A percentile compares a stretch with the other conserved stretches of the same genome.
Evolutionary conservation across 2,888 invertebrate genomes (phyloP).

Genomic region (Spodoptera exigua): DNA sequence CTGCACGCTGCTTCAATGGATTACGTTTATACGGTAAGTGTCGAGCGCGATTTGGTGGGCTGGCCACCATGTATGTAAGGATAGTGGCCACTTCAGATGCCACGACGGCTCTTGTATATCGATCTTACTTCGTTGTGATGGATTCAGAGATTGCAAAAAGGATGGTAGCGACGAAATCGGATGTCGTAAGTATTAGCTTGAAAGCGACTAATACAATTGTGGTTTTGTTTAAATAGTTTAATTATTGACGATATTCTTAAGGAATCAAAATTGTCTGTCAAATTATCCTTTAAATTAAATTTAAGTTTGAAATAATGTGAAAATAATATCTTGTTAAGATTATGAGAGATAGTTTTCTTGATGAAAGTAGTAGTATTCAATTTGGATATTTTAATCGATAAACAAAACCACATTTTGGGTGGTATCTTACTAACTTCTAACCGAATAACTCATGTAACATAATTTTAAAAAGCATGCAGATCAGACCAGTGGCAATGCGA

Average conservation of each 20-base stretch:
- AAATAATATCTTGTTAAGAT: no score
- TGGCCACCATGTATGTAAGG: conserved; percentile 78
- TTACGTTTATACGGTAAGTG: conserved; percentile 77
- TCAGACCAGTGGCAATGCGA: conserved; percentile 93
- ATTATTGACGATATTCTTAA: no score
- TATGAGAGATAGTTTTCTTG: no score
- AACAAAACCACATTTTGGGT: conserved; percentile 48
- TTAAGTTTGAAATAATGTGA: no score
- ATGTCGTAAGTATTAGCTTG: conserved; percentile 88
- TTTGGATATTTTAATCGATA: conserved; percentile 8
- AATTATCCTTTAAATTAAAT: no score
- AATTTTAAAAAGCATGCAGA: conserved; percentile 90
- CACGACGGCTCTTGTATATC: conserved; percentile 93
- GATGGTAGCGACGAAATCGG: conserved; percentile 91
- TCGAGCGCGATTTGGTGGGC: conserved; percentile 72
- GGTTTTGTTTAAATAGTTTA: conserved; percentile 38
- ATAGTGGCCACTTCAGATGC: conserved; percentile 91
- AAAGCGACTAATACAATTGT: conserved; percentile 38
- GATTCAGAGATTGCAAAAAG: conserved; percentile 91
- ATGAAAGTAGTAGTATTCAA: no score
- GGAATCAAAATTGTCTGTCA: no score
- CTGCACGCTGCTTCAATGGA: conserved; percentile 72
- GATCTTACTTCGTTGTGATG: conserved; percentile 92
- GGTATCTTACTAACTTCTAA: conserved; percentile 51
- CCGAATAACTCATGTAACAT: conserved; percentile 47